Conservation (phyloP, 2,797 vertebrate species). For the Adelosebastes latens region DNA sequence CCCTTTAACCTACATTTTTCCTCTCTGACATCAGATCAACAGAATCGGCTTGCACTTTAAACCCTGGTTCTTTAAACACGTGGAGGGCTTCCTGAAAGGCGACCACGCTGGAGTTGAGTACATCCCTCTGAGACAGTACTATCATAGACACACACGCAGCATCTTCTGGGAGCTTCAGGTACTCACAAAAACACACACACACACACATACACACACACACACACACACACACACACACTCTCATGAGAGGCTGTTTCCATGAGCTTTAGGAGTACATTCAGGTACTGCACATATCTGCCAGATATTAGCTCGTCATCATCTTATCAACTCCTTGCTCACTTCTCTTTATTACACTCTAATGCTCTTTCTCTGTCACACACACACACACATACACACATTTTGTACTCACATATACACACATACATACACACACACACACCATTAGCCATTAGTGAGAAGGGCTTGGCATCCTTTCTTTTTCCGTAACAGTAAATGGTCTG, state of each 20-base stretch:
- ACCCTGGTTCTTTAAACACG: constrained; percentile 98
- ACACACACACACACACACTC: neutral
- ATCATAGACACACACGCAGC: constrained; percentile 96
- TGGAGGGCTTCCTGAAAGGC: constrained; percentile 88
- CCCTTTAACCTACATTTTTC: neutral
- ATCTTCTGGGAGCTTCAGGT: constrained; percentile 99
- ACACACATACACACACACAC: neutral
- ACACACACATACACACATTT: constrained; percentile 11
- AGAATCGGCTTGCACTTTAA: constrained; percentile 94
- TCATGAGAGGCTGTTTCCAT: neutral
- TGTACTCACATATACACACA: constrained; percentile 14
- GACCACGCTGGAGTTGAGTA: constrained; percentile 87
- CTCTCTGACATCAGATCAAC: constrained; percentile 84
- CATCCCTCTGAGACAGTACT: constrained; percentile 96
- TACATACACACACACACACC: constrained; percentile 26
- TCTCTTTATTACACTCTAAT: constrained; percentile 41
- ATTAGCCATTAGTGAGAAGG: constrained; percentile 79
- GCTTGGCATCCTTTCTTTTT: constrained; percentile 63
- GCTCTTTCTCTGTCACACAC: constrained; percentile 5
- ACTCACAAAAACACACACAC: constrained; percentile 18
- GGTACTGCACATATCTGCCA: constrained; percentile 6
- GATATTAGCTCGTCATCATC: constrained; percentile 41
- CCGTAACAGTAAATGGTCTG: constrained; percentile 66
- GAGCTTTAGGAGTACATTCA: constrained; percentile 14
- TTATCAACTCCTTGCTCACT: constrained; percentile 22